Evolutionary conservation across 1,140 invertebrate species (phyloP).

Genomic region (Riptortus pedestris): DNA sequence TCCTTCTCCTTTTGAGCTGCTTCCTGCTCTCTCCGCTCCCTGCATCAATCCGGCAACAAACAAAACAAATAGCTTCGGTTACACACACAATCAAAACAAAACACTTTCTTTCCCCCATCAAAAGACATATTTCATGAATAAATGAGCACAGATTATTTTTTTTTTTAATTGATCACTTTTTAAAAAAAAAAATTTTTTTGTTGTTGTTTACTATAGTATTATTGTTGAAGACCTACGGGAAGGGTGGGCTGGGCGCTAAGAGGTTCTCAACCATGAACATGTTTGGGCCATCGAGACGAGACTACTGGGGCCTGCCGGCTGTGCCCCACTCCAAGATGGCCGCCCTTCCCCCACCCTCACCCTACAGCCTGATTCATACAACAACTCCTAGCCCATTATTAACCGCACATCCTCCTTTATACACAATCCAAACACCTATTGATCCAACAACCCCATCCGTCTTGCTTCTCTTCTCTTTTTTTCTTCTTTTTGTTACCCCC

Average conservation of each 20-base stretch:
- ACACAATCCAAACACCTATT: conserved; percentile 11
- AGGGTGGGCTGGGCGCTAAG: conserved; percentile 19
- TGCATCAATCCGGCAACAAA: no score
- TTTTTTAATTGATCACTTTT: no score
- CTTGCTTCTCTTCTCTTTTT: background rate
- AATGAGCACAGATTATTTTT: background rate
- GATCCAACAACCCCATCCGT: conserved; percentile 1
- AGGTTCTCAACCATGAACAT: conserved; percentile 29
- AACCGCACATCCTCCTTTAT: conserved; percentile 11
- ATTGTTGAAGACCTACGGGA: conserved; percentile 9
- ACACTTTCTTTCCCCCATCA: background rate
- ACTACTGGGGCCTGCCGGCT: background rate
- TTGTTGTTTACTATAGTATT: no score
- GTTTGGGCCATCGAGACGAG: conserved; percentile 14
- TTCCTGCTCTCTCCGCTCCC: conserved; percentile 40
- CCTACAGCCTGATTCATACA: background rate
- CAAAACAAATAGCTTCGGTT: conserved; percentile 19
- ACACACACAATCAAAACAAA: no score
- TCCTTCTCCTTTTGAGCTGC: conserved; percentile 40
- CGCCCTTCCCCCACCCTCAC: conserved; percentile 1
- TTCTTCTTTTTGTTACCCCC: background rate
- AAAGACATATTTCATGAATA: background rate
- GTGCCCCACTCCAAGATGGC: conserved; percentile 25
- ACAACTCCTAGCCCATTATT: background rate
- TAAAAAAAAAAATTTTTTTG: no score